Percentiles rank a stretch among this genome's conserved stretches.
Conservation (phyloP, 2,888 invertebrate genomes). For the Onchidella celtica region DNA sequence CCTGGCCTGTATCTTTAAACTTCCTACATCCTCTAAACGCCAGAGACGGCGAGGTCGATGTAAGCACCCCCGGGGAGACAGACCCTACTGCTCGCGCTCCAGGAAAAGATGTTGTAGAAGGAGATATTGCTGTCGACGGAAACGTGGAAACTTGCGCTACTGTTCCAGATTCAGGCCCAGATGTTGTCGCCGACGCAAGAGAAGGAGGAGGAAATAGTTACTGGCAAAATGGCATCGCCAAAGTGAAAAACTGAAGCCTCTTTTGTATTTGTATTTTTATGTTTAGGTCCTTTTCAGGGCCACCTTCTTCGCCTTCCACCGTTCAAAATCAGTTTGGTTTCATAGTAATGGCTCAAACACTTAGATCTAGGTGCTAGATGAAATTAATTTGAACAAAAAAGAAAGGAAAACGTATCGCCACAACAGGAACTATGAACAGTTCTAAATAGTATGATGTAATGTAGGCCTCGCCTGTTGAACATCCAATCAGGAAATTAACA, state of each 20-base stretch:
- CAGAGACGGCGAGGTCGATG: not conserved
- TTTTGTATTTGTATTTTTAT: not conserved
- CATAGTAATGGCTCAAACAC: too few relatives aligned
- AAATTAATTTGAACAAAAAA: too few relatives aligned
- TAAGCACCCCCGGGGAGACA: too few relatives aligned
- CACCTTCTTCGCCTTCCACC: not conserved
- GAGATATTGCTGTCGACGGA: not conserved
- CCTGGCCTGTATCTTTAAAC: not conserved
- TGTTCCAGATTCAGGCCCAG: not conserved
- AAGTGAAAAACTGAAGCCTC: not conserved
- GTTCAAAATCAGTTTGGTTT: not conserved
- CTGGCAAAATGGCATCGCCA: not conserved
- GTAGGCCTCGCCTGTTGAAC: too few relatives aligned
- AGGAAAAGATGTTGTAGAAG: not conserved
- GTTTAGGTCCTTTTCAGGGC: slow-evolving; percentile 28
- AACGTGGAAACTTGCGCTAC: not conserved
- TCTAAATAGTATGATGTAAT: too few relatives aligned
- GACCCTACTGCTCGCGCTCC: not conserved
- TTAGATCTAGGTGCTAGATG: too few relatives aligned
- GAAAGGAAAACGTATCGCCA: too few relatives aligned
- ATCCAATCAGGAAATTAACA: too few relatives aligned
- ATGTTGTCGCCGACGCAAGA: not conserved
- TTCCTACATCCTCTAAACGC: not conserved
- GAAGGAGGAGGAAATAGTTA: not conserved
- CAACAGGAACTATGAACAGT: too few relatives aligned